phyloP scores from a whole-genome alignment of 2,113 vertebrate genomes.

The Porphyrio hochstetteri region DNA sequence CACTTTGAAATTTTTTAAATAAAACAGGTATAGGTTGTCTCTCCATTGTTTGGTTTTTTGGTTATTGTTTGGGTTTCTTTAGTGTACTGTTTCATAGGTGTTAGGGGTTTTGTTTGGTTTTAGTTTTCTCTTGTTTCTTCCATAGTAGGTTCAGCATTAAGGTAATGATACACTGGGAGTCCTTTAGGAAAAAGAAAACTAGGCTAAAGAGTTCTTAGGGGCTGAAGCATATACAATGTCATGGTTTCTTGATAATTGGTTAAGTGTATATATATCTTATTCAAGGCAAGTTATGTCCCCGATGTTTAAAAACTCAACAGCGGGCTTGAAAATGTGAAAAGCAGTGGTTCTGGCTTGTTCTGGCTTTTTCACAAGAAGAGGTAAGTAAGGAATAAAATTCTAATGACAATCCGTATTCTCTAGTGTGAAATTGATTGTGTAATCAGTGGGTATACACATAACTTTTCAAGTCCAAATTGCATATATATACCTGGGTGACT shows the following conservation, averaged over 20 bases:
- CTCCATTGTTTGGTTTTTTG: not conserved
- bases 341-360: not conserved
- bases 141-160: not conserved
- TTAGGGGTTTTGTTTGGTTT: too few relatives aligned
- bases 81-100: not conserved
- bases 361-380: not conserved
- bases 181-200: not conserved
- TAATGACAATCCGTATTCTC: rapidly evolving
- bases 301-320: not conserved
- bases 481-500: not conserved
- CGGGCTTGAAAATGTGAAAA: not conserved
- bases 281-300: not conserved
- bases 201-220: not conserved
- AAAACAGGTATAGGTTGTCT: not conserved
- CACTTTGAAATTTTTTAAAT: not conserved
- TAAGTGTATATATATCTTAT: not conserved
- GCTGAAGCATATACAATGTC: not conserved
- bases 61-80: not conserved
- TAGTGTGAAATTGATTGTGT: not conserved
- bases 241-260: not conserved
- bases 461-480: not conserved
- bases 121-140: not conserved
- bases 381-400: not conserved
- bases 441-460: not conserved
- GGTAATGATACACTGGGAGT: not conserved